Base-by-base conservation (phyloP, 2,888 invertebrate species). In the Eupithecia centaureata region DNA sequence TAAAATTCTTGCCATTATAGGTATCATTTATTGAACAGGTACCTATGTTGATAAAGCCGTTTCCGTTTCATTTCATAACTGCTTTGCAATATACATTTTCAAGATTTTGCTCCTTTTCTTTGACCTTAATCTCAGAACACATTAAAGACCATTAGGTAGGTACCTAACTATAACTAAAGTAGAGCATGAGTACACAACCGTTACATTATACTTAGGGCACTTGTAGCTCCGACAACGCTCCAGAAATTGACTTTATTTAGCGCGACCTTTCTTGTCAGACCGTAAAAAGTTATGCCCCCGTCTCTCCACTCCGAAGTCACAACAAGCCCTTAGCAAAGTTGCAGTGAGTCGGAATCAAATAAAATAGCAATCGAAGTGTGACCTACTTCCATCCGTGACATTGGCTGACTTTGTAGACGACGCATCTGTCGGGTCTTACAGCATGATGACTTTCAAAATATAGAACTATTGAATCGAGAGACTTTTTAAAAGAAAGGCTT, bases 371-470 rank as follows among this genome's bases (percentile, higher is more conserved):
- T 67, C 54, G 60, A 62, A 71, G 66, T 66, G 72, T 62, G 67
- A 72, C 68, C 72, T 70, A 61, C 65, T 69, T 72, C 30, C 61
- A 62, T 52, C 56, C 56, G 59, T 65, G 73, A 75, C 71, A 73
- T 73, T 73, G 71, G 60, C 65, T 68, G 70, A 62, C 67, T 72
- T 67, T 72, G 72, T 63, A 60, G 35, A 54, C 67, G 54, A 56
- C 30, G 30, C 28, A 56, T 30, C 27, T 56, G 30, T 56, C 28
- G 15, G n/a, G n/a, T 30, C 27, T 54, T 28, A 27, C 10, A 54
- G 2, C 27, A 25, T 27, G 30, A 15, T 10, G 15, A 5, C 25
- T 15, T 30, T n/a, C n/a, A n/a, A 28, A n/a, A n/a, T n/a, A n/a
- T 8, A 54, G 28, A 42, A 18, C 18, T 42, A 18, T 42, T 42